These are phyloP conservation scores for Apeira syringaria DNA, from an alignment of 2,888 invertebrate genomes.

Conservation along the genomic window DNA sequence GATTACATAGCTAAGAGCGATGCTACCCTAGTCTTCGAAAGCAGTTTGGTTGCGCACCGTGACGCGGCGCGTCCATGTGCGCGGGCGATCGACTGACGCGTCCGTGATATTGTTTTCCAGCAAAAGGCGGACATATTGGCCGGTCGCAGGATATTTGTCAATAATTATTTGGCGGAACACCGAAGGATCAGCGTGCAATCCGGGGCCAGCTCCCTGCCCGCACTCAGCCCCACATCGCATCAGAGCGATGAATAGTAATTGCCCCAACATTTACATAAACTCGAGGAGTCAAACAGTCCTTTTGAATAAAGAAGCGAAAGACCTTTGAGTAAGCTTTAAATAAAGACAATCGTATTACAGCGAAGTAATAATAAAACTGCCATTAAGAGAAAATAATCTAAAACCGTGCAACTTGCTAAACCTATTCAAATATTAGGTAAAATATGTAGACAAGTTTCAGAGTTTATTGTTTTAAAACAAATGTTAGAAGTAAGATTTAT, in stretches of 20 bases:
- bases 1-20: too few relatives aligned
- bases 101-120: constrained; percentile 77
- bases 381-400: constrained; percentile 27
- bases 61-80: constrained; percentile 26
- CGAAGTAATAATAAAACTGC: constrained; percentile 24
- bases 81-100: constrained; percentile 61
- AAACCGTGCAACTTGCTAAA: constrained; percentile 32
- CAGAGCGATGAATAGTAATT: constrained; percentile 76
- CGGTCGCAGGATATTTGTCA: constrained; percentile 83
- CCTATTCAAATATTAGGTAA: constrained; percentile 42
- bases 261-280: constrained; percentile 27
- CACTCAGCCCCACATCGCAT: constrained; percentile 80
- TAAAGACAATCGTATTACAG: constrained; percentile 1
- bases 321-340: constrained; percentile 25
- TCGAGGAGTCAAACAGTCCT: constrained; percentile 5
- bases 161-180: constrained; percentile 84
- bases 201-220: constrained; percentile 78
- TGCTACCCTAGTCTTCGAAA: constrained; percentile 43
- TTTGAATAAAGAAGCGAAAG: constrained; percentile 27
- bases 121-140: constrained; percentile 84
- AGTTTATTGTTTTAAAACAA: constrained; percentile 54
- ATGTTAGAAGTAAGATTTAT: constrained; percentile 41
- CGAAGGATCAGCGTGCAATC: constrained; percentile 84
- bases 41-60: constrained; percentile 58
- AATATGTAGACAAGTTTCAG: constrained; percentile 59